Conservation (phyloP, 2,888 invertebrate genomes). For the Cerastis rubricosa region DNA sequence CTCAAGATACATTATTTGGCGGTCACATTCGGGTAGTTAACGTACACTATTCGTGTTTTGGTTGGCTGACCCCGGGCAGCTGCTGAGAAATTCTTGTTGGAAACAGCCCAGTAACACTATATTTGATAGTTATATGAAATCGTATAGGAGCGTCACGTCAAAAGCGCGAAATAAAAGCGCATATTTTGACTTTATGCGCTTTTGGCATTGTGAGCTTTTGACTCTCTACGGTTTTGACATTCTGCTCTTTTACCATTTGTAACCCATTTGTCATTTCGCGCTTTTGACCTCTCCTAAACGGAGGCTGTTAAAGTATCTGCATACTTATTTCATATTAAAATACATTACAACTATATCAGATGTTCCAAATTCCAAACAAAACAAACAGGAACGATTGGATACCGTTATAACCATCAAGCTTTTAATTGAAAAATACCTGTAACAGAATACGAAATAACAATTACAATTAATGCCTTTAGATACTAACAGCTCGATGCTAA, state of each 20-base stretch:
- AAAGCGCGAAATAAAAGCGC: too few relatives aligned
- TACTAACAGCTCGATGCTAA: slow-evolving; percentile 71
- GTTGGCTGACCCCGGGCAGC: background rate
- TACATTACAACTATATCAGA: background rate
- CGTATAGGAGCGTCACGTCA: too few relatives aligned
- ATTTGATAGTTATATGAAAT: slow-evolving; percentile 50
- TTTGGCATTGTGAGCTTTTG: too few relatives aligned
- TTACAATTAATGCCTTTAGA: slow-evolving; percentile 75
- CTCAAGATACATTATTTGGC: too few relatives aligned
- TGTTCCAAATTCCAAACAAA: slow-evolving; percentile 56
- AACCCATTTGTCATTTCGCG: too few relatives aligned
- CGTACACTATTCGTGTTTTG: too few relatives aligned
- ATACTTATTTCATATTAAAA: background rate
- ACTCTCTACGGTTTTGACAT: too few relatives aligned
- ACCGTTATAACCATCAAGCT: slow-evolving; percentile 64
- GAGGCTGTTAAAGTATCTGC: background rate
- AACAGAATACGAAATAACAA: slow-evolving; percentile 71
- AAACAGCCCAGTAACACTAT: background rate
- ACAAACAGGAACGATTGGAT: slow-evolving; percentile 61
- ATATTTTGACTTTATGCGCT: too few relatives aligned
- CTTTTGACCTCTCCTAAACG: too few relatives aligned
- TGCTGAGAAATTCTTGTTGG: background rate
- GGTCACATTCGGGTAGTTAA: too few relatives aligned
- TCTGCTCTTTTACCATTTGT: too few relatives aligned
- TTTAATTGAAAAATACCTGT: slow-evolving; percentile 72